Base-by-base conservation (phyloP, 1,140 invertebrate species). In the Pristionchus pacificus region DNA sequence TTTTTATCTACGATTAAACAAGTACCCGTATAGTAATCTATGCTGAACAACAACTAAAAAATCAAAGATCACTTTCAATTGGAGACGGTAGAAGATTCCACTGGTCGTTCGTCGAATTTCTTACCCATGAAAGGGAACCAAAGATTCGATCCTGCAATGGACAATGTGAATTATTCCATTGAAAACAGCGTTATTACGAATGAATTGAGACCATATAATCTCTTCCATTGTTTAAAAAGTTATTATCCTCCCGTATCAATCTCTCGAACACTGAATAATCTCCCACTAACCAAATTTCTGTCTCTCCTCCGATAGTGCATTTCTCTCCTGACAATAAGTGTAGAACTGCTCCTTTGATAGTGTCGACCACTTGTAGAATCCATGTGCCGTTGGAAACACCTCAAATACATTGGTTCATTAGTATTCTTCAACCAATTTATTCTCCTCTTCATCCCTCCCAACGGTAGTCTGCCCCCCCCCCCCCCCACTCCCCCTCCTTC, bases 281-380 rank as follows among this genome's bases (percentile, higher is more conserved):
- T n/a, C n/a, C n/a, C n/a, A n/a, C 30, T 24, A 32, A 67, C 71
- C 66, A 24, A 62, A 68, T 72, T 68, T 72, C 49, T 75, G 74
- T 38, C 74, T 30, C 25, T 65, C 69, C 24, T 33, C 55, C 55
- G 67, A 64, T 2, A 71, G 59, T 31, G 68, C 68, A 29, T 70
- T 71, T 13, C 59, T 49, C 32, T 75, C 60, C 2, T 65, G 33
- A 30, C 55, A 28, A 60, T 75, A 75, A 19, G 60, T 49, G 14
- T 70, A 33, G 60, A 75, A 75, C 29, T 75, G 69, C 27, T 64
- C 60, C 60, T 71, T 71, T 3, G 55, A 57, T 49, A 75, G 55
- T 28, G 68, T 75, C 27, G 68, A 19, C n/a, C 71, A 71, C 25
- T 69, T 29, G 55, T 75, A 75, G n/a, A 6, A 49, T 49, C 6